Percentiles rank a stretch among this genome's conserved stretches.
phyloP scores from a whole-genome alignment of 1,140 invertebrate genomes.

The Solen grandis region DNA sequence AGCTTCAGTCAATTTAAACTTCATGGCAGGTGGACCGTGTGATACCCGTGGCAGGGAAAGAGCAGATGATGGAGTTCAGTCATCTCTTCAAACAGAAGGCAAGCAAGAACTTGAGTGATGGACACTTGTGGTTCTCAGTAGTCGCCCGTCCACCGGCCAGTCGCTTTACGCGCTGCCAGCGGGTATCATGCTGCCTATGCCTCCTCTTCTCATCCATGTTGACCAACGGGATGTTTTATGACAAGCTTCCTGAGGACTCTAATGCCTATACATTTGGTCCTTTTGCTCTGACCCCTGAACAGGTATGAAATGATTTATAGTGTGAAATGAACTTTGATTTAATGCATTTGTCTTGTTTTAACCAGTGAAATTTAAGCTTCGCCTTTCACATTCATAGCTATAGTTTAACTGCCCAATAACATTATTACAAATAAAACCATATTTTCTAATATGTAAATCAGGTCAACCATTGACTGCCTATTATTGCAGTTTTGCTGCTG shows the following conservation, averaged over 20 bases:
- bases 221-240: constrained; percentile 84
- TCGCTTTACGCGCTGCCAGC: constrained; percentile 82
- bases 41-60: constrained; percentile 82
- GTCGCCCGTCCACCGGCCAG: constrained; percentile 83
- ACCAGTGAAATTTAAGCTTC: too few relatives aligned
- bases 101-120: constrained; percentile 82
- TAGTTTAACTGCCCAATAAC: too few relatives aligned
- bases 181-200: constrained; percentile 83
- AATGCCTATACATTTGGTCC: constrained; percentile 81
- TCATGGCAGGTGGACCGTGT: constrained; percentile 82
- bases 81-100: constrained; percentile 82
- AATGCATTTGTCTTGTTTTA: not conserved
- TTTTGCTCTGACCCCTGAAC: constrained; percentile 80
- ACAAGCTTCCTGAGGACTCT: constrained; percentile 67
- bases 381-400: too few relatives aligned
- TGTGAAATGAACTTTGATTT: not conserved
- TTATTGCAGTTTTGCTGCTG: not conserved
- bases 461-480: not conserved
- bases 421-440: not conserved
- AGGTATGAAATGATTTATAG: constrained; percentile 67
- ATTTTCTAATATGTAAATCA: not conserved
- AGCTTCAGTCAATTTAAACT: too few relatives aligned
- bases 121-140: constrained; percentile 84
- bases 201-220: constrained; percentile 84
- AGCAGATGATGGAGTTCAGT: constrained; percentile 81